Base-by-base conservation (phyloP, 2,888 invertebrate genomes). In the Oxyteleia sp. region DNA sequence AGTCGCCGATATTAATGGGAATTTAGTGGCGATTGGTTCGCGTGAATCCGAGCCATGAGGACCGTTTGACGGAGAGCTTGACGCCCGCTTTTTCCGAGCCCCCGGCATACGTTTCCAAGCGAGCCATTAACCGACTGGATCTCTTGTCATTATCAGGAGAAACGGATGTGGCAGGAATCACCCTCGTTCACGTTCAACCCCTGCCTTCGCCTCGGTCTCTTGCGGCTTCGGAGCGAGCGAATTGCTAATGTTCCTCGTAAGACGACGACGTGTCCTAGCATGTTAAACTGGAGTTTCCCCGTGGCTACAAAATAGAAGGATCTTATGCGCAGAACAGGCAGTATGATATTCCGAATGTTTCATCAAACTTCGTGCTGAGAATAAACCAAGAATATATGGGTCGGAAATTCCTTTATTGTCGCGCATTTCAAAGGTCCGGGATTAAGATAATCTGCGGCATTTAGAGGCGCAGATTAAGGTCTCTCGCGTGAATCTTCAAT, bases 231-330 rank as follows among this genome's bases (percentile, higher is more conserved):
- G 81, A 86, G 85, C 84, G 85, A 75, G 80, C 83, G 61, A 86
- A 82, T 86, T 87, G 88, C 90, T 91, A 92, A 91, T 91, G 90
- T 87, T 88, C 87, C 87, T 88, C 87, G 88, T 85, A 90, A 91
- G 88, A 88, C 87, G 88, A 84, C 88, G 89, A 87, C 91, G 90
- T 91, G 90, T 89, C 87, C 88, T 84, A 84, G 90, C 90, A 90
- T 90, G 91, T 90, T 91, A 91, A 92, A 91, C 87, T 74, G 83
- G 85, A 85, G 84, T 85, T 87, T 87, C 86, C 83, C 35, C 53
- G 84, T 84, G 84, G 85, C 85, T 85, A 84, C 86, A 79, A 86
- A 86, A 87, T 85, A 85, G 82, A 85, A 82, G 61, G 85, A 84
- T 81, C 86, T 86, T 87, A 85, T 87, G 86, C 87, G 68, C 64